phyloP scores from a whole-genome alignment of 2,113 vertebrate species.

The Engraulis encrasicolus region DNA sequence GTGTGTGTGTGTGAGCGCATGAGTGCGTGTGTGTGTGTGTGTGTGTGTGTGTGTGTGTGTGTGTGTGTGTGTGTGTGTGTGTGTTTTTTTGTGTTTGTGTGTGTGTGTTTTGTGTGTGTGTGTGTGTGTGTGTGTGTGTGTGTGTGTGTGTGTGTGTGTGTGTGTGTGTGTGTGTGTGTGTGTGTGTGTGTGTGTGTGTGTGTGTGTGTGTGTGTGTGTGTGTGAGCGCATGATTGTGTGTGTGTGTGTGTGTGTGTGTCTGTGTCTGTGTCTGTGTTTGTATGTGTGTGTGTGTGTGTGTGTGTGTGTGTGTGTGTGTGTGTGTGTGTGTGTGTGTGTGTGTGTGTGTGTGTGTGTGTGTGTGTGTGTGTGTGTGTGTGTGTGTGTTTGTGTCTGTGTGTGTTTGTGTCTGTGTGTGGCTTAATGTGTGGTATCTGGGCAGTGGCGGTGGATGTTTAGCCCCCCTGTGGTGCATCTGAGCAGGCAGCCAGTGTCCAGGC shows the following conservation, averaged over 20 bases:
- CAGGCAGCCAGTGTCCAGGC: conserved; percentile 39
- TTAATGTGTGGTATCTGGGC: no score
- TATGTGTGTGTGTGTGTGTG: background rate
- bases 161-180: background rate
- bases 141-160: background rate
- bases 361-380: conserved; percentile 25
- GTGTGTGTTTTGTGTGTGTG: no score
- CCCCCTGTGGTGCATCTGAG: conserved; percentile 37
- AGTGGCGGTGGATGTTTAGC: conserved; percentile 41
- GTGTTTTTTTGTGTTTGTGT: no score
- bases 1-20: background rate
- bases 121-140: background rate
- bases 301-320: background rate
- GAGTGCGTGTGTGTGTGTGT: conserved; percentile 21
- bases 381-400: conserved; percentile 30
- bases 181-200: background rate
- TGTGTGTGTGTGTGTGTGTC: background rate
- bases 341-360: conserved; percentile 16
- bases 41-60: conserved; percentile 16
- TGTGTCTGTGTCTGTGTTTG: background rate
- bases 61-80: conserved; percentile 1
- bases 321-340: background rate
- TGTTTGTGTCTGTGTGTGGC: no score
- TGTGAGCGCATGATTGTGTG: no score
- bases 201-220: background rate